Evolutionary conservation across 1,140 invertebrate genomes (phyloP).

Genomic region (Zaprionus davidi): DNA sequence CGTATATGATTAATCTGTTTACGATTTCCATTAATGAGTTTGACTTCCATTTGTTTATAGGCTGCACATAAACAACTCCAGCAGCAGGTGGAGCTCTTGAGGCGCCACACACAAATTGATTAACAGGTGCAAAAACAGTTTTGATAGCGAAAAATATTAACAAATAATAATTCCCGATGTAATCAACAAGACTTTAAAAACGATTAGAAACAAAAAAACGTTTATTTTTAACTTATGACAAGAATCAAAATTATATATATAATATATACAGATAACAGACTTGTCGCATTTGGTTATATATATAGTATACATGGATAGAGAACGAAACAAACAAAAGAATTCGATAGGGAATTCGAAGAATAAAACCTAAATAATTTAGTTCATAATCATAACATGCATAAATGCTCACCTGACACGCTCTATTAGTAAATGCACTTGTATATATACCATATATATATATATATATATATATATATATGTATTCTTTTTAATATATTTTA

Average conservation of each 20-base stretch:
- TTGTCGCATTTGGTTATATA: conserved; percentile 35
- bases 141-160: conserved; percentile 5
- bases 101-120: conserved; percentile 3
- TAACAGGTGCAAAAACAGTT: conserved; percentile 23
- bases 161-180: conserved; percentile 15
- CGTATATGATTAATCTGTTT: conserved; percentile 18
- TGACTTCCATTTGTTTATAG: conserved; percentile 13
- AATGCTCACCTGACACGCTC: conserved; percentile 10
- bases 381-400: conserved; percentile 30
- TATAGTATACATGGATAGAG: conserved; percentile 14
- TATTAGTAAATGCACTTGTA: conserved; percentile 37
- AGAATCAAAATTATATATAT: conserved; percentile 49
- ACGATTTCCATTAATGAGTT: conserved; percentile 16
- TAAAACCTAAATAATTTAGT: conserved; percentile 13
- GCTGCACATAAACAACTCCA: conserved; percentile 8
- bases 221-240: conserved; percentile 66
- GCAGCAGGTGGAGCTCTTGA: conserved; percentile 12
- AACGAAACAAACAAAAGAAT: conserved; percentile 28
- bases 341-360: conserved; percentile 9
- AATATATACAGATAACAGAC: conserved; percentile 55
- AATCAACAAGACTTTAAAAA: conserved; percentile 25
- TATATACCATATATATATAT: conserved; percentile 31
- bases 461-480: no score
- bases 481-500: conserved; percentile 30
- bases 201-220: conserved; percentile 43